A percentile compares a stretch with the other conserved stretches of the same genome.
Evolutionary conservation across 2,113 vertebrate species (phyloP).

Genomic region (Chloropsis hardwickii): DNA sequence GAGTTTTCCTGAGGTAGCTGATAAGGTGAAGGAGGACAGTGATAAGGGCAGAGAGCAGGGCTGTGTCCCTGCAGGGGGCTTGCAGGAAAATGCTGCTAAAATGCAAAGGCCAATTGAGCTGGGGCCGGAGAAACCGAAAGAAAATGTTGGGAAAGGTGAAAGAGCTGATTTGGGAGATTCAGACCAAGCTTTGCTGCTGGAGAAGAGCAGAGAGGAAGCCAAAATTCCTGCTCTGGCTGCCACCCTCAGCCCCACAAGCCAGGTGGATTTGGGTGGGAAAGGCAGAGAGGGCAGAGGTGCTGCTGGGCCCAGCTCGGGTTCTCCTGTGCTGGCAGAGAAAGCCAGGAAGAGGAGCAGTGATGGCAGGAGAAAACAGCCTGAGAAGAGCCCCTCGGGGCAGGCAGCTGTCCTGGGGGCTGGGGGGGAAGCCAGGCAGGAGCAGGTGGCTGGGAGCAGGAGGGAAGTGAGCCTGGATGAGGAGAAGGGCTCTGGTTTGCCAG

Average conservation of each 20-base stretch:
- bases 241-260: not conserved
- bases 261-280: not conserved
- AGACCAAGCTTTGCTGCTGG: not conserved
- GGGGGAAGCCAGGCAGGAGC: not conserved
- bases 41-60: not conserved
- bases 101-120: fast-evolving
- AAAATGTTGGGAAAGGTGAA: fast-evolving
- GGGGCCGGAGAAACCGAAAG: not conserved
- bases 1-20: not conserved
- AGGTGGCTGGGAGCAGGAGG: not conserved
- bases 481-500: not conserved
- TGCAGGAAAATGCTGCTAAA: not conserved
- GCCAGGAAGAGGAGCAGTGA: conserved; percentile 65
- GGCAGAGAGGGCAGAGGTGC: not conserved
- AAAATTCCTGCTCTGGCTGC: not conserved
- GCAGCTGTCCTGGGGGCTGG: not conserved
- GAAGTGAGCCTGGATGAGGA: not conserved
- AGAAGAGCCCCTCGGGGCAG: not conserved
- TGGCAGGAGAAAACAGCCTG: conserved; percentile 52
- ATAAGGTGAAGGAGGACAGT: not conserved
- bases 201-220: not conserved
- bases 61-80: not conserved
- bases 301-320: too few relatives aligned
- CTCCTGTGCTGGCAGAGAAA: not conserved
- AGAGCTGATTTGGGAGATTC: not conserved